Percentiles rank a stretch among this genome's conserved stretches.
phyloP scores from a whole-genome alignment of 37 sponge, comb jelly and placozoan species.

The Aphrocallistes beatrix region DNA sequence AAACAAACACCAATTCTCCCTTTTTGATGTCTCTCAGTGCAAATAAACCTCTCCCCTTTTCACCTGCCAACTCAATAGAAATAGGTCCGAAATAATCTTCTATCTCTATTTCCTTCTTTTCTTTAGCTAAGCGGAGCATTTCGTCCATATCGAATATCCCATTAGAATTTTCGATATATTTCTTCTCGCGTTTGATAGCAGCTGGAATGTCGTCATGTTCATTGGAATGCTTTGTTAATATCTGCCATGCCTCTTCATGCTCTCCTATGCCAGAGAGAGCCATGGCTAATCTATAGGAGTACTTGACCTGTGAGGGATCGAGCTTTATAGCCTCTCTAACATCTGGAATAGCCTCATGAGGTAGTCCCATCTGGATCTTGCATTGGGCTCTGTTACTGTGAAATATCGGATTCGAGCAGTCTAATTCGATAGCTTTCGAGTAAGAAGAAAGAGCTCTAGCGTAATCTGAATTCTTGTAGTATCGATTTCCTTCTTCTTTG shows the following conservation, averaged over 20 bases:
- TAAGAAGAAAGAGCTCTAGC: conserved; percentile 36
- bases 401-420: conserved; percentile 23
- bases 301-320: conserved; percentile 49
- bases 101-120: not conserved
- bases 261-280: conserved; percentile 54
- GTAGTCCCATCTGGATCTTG: conserved; percentile 40
- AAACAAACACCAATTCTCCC: not conserved
- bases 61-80: not conserved
- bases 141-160: not conserved
- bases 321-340: conserved; percentile 32
- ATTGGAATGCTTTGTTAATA: conserved; percentile 27
- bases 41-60: not conserved
- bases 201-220: not conserved
- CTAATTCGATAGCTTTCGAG: conserved; percentile 18
- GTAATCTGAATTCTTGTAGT: conserved; percentile 38
- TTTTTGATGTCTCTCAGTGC: not conserved
- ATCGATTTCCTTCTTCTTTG: conserved; percentile 48
- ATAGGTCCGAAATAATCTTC: not conserved
- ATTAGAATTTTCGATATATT: not conserved
- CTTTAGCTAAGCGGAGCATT: not conserved
- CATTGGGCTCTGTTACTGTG: conserved; percentile 79
- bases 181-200: not conserved
- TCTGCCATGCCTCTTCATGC: conserved; percentile 39
- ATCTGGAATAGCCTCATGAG: conserved; percentile 44
- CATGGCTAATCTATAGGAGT: conserved; percentile 60